Evolutionary conservation across 2,888 invertebrate species (phyloP).

Genomic region (Ochlodes sylvanus): DNA sequence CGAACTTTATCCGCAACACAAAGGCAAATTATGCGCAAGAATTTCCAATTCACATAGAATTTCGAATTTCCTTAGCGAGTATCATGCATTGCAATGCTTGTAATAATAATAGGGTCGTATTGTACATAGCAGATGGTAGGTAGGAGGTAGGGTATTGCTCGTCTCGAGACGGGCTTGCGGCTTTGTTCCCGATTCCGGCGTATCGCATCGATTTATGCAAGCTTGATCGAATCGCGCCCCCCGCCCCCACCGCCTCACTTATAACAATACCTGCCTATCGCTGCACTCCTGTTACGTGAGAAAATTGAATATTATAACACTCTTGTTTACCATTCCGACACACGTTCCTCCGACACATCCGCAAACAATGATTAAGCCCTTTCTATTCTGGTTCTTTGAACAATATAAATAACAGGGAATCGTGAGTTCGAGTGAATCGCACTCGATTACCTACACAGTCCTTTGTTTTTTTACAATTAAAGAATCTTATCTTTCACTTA

Average conservation of each 20-base stretch:
- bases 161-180: conserved; percentile 65
- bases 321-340: conserved; percentile 38
- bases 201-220: conserved; percentile 83
- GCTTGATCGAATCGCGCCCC: conserved; percentile 71
- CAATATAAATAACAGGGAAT: neutral
- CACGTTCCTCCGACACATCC: conserved; percentile 18
- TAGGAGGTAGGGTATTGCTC: conserved; percentile 43
- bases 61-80: conserved; percentile 39
- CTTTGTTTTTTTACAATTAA: no score
- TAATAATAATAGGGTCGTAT: conserved; percentile 44
- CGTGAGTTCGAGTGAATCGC: no score
- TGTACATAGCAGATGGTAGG: conserved; percentile 48
- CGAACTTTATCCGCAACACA: conserved; percentile 31
- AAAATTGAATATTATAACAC: conserved; percentile 54
- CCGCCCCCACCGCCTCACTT: conserved; percentile 48
- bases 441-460: no score
- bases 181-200: conserved; percentile 79
- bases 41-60: conserved; percentile 39
- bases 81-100: conserved; percentile 42
- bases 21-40: conserved; percentile 37
- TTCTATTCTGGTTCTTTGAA: neutral
- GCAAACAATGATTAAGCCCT: conserved; percentile 32
- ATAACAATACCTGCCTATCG: conserved; percentile 65
- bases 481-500: no score
- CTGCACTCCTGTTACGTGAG: conserved; percentile 55